Evolutionary conservation across 2,888 invertebrate genomes (phyloP).

Genomic region (Caenorhabditis angaria): DNA sequence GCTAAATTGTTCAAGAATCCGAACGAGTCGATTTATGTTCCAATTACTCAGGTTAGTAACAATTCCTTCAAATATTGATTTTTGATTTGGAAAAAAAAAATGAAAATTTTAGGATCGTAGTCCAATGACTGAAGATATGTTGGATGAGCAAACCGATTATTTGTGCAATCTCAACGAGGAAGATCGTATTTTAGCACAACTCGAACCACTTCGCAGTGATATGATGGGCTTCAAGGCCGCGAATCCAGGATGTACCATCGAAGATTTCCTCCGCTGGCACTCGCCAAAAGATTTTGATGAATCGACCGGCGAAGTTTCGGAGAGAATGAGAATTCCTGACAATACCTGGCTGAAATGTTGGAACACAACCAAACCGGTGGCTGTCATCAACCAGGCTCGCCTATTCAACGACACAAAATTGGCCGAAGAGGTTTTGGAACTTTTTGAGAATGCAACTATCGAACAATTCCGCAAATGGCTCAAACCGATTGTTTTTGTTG

Average conservation of each 20-base stretch:
- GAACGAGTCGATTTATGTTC: conserved; percentile 82
- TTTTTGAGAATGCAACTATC: conserved; percentile 36
- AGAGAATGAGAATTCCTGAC: conserved; percentile 82
- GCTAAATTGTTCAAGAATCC: conserved; percentile 70
- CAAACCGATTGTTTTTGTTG: conserved; percentile 25
- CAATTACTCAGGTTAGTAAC: conserved; percentile 79
- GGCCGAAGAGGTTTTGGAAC: conserved; percentile 81
- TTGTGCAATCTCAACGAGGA: conserved; percentile 88
- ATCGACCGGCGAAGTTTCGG: conserved; percentile 66
- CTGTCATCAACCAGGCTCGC: conserved; percentile 87
- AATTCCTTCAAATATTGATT: too few species aligned
- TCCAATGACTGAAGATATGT: conserved; percentile 95
- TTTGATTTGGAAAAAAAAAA: not conserved
- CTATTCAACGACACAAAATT: conserved; percentile 95
- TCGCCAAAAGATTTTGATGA: conserved; percentile 94
- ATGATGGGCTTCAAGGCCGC: conserved; percentile 99
- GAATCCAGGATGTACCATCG: conserved; percentile 88
- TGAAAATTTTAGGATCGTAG: conserved; percentile 82
- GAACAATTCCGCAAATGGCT: conserved; percentile 35
- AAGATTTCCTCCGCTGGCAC: conserved; percentile 97
- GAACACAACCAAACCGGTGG: conserved; percentile 87
- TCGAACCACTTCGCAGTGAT: conserved; percentile 90
- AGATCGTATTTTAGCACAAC: conserved; percentile 90
- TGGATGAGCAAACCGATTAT: conserved; percentile 90
- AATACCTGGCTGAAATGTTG: conserved; percentile 94